phyloP scores from a whole-genome alignment of 2,113 vertebrate genomes.

The Aleadryas rufinucha region DNA sequence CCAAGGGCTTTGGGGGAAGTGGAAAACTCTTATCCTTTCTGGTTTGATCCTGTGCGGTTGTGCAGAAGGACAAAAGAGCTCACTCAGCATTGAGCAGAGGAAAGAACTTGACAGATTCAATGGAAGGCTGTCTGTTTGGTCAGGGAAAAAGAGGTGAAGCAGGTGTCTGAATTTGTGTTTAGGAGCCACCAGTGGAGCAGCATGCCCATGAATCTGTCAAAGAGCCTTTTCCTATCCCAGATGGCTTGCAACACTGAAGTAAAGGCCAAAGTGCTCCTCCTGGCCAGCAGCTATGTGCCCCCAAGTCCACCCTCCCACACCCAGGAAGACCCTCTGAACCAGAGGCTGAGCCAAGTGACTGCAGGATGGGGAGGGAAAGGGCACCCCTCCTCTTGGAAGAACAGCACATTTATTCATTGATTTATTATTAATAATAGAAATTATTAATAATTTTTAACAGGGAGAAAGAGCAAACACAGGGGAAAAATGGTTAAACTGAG shows the following conservation, averaged over 20 bases:
- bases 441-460: background rate
- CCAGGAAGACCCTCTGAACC: background rate
- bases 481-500: background rate
- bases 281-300: background rate
- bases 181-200: background rate
- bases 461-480: background rate
- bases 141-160: background rate
- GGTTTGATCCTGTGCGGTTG: background rate
- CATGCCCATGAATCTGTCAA: background rate
- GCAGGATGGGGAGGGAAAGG: background rate
- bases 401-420: background rate
- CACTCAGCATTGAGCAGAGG: background rate
- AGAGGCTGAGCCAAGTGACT: background rate
- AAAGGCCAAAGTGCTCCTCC: background rate
- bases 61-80: background rate
- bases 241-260: background rate
- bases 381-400: background rate
- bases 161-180: background rate
- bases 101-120: background rate
- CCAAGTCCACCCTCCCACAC: background rate
- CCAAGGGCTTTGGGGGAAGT: background rate
- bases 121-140: background rate
- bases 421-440: too few relatives aligned
- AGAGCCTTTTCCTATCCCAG: background rate
- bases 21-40: slow-evolving; percentile 9